phyloP scores from a whole-genome alignment of 2,888 invertebrate genomes.

The Volucella zonaria region DNA sequence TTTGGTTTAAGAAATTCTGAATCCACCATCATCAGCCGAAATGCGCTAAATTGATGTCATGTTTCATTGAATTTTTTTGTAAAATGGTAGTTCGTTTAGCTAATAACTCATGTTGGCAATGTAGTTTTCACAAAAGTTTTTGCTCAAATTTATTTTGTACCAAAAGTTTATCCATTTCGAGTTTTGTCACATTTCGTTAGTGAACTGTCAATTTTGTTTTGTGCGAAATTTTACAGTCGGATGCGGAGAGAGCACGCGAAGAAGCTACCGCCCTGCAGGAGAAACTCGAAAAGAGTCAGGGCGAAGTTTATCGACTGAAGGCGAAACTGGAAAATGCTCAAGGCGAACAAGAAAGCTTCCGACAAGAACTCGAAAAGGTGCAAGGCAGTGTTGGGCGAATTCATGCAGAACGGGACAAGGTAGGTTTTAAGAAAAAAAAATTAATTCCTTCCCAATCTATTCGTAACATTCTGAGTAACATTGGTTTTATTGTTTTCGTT shows the following conservation, averaged over 20 bases:
- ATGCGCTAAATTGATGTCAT: constrained; percentile 67
- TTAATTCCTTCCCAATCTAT: no score
- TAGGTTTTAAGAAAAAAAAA: constrained; percentile 68
- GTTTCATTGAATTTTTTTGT: constrained; percentile 68
- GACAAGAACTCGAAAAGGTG: constrained; percentile 94
- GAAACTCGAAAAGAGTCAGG: constrained; percentile 96
- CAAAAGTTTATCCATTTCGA: constrained; percentile 51
- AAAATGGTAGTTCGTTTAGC: constrained; percentile 72
- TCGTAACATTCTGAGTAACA: no score
- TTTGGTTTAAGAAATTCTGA: constrained; percentile 43
- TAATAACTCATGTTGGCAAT: constrained; percentile 73
- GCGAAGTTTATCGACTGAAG: constrained; percentile 96
- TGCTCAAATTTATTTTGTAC: constrained; percentile 67
- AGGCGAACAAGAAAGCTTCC: constrained; percentile 95
- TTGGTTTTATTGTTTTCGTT: not conserved
- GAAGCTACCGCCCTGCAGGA: constrained; percentile 94
- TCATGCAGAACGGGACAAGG: constrained; percentile 93
- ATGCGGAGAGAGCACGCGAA: constrained; percentile 92
- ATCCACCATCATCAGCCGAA: constrained; percentile 63
- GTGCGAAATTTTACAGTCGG: constrained; percentile 83
- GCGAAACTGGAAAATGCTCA: constrained; percentile 97
- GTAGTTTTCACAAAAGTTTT: constrained; percentile 70
- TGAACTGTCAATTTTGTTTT: constrained; percentile 40
- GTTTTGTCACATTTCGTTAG: constrained; percentile 31
- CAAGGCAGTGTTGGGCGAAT: constrained; percentile 92